Evolutionary conservation across 1,140 invertebrate species (phyloP).

Genomic region (Nephila pilipes): DNA sequence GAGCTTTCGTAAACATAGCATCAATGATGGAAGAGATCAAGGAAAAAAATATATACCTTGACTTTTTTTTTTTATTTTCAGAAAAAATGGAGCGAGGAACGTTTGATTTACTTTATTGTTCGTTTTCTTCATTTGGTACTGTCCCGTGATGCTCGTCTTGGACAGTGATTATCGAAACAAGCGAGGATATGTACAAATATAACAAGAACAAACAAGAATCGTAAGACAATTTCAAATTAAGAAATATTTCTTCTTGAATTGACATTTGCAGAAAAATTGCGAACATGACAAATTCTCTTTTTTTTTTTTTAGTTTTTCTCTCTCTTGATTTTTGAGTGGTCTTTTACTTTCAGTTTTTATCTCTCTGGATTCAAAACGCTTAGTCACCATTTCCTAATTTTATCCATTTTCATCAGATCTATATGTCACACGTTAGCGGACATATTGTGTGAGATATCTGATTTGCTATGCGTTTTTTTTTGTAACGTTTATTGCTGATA

Average conservation of each 20-base stretch:
- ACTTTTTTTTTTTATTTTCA: no score
- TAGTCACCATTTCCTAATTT: conserved; percentile 19
- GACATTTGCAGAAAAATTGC: not conserved
- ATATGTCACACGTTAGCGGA: not conserved
- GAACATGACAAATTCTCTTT: not conserved
- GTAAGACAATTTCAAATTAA: not conserved
- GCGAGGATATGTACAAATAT: not conserved
- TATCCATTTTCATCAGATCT: not conserved
- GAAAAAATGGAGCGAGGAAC: no score
- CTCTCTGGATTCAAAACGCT: not conserved
- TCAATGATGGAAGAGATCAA: not conserved
- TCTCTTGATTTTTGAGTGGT: not conserved
- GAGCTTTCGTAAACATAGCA: not conserved
- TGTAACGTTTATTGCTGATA: no score
- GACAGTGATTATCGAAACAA: not conserved
- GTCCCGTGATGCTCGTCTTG: not conserved
- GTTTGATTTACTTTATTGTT: not conserved
- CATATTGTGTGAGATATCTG: no score
- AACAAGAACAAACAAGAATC: not conserved
- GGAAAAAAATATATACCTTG: not conserved
- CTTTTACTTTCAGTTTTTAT: not conserved
- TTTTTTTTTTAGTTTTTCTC: not conserved
- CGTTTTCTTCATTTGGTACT: not conserved
- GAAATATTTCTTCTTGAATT: not conserved
- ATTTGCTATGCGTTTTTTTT: no score